Evolutionary conservation across 2,113 vertebrate species (phyloP).

Genomic region (Prietella phreatophila): DNA sequence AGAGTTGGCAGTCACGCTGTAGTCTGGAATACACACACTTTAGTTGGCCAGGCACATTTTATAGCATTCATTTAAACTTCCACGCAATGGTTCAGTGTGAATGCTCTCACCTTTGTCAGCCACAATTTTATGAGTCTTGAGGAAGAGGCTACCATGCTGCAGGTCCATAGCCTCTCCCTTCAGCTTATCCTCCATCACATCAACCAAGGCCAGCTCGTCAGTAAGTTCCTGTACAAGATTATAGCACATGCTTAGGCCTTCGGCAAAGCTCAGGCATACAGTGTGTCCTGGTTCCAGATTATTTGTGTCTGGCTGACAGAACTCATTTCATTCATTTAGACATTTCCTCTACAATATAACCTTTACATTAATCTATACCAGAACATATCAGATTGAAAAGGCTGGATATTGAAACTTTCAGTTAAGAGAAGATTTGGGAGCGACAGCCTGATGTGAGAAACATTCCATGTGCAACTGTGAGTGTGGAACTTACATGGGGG

Average conservation of each 20-base stretch:
- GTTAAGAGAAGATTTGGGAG: not conserved
- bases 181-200: constrained; percentile 96
- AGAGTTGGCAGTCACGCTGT: constrained; percentile 91
- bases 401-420: not conserved
- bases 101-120: constrained; percentile 85
- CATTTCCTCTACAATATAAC: not conserved
- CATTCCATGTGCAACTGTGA: not conserved
- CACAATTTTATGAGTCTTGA: constrained; percentile 92
- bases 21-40: constrained; percentile 74
- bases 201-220: constrained; percentile 94
- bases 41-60: not conserved
- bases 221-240: constrained; percentile 81
- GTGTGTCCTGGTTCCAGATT: not conserved
- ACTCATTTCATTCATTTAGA: not conserved
- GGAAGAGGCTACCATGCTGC: constrained; percentile 96
- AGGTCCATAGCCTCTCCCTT: constrained; percentile 96
- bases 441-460: not conserved
- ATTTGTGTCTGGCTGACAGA: not conserved
- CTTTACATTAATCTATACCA: not conserved
- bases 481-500: not conserved
- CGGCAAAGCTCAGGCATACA: not conserved
- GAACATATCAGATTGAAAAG: not conserved
- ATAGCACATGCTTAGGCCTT: not conserved
- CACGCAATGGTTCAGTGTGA: not conserved
- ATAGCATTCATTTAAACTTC: not conserved